phyloP scores from a whole-genome alignment of 2,888 invertebrate genomes.

The Auanema freiburgensis region DNA sequence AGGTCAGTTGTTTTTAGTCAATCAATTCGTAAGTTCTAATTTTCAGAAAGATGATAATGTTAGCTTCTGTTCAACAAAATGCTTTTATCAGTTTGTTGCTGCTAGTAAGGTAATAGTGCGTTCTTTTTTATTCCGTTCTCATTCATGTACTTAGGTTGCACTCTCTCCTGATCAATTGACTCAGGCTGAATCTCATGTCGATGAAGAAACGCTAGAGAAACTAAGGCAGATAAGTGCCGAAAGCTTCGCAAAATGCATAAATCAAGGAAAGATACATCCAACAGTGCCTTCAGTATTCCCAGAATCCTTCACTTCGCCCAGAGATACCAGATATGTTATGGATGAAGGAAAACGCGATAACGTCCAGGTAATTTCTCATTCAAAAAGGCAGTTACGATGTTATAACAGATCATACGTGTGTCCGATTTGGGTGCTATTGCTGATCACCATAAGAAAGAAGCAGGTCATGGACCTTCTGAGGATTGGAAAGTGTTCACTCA shows the following conservation, averaged over 20 bases:
- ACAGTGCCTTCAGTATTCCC: conserved; percentile 18
- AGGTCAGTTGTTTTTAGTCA: conserved; percentile 8
- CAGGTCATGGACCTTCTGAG: conserved; percentile 67
- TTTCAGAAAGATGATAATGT: conserved; percentile 65
- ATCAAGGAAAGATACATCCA: conserved; percentile 38
- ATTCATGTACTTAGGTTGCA: conserved; percentile 21
- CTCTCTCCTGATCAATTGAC: conserved; percentile 48
- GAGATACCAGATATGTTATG: conserved; percentile 38
- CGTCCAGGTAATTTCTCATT: conserved; percentile 20
- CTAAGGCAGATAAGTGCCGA: conserved; percentile 55
- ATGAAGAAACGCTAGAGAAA: conserved; percentile 46
- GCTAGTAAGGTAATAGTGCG: conserved; percentile 69
- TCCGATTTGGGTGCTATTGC: conserved; percentile 29
- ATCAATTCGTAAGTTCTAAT: not conserved
- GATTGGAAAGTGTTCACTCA: conserved; percentile 49
- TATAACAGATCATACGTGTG: conserved; percentile 28
- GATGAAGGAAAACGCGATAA: conserved; percentile 40
- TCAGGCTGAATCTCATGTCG: conserved; percentile 48
- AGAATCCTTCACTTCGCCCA: conserved; percentile 28
- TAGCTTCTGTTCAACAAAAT: conserved; percentile 82
- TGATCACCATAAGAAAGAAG: conserved; percentile 8
- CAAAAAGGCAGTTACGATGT: not conserved
- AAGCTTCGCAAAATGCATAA: conserved; percentile 51
- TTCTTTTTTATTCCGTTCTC: not conserved
- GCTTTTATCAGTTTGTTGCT: conserved; percentile 82